phyloP scores from a whole-genome alignment of 30 jellyfish, hydroid and myxozoan species.

The Aurelia sp. region DNA sequence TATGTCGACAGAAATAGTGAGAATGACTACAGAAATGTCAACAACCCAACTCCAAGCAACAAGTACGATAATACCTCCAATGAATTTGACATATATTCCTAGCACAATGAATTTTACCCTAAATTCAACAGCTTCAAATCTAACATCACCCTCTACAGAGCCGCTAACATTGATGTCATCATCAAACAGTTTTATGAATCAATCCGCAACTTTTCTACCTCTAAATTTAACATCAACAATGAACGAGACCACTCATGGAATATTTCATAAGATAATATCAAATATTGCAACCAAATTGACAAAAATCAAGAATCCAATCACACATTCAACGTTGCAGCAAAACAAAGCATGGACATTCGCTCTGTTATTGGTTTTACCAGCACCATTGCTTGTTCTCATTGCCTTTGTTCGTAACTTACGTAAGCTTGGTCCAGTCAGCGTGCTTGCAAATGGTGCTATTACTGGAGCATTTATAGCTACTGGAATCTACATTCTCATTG shows the following conservation, averaged over 20 bases:
- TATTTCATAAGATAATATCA: constrained; percentile 1
- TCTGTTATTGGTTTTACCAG: constrained; percentile 68
- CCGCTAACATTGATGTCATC: no score
- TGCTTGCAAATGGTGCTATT: constrained; percentile 88
- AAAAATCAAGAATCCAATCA: constrained; percentile 71
- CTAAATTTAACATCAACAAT: not conserved
- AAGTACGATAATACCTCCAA: not conserved
- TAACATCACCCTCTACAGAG: not conserved
- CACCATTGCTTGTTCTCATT: constrained; percentile 70
- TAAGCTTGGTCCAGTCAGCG: constrained; percentile 95
- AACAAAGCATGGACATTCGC: constrained; percentile 85
- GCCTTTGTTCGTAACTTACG: constrained; percentile 79
- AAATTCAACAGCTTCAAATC: not conserved
- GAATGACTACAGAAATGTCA: not conserved
- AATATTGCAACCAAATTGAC: constrained; percentile 12
- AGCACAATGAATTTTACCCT: not conserved
- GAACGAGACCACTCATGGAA: not conserved
- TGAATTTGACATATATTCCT: not conserved
- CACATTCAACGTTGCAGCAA: constrained; percentile 60
- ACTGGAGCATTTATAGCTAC: constrained; percentile 88
- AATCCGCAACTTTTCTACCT: not conserved
- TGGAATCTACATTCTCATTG: constrained; percentile 77
- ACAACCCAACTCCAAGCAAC: not conserved
- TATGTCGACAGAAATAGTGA: no score
- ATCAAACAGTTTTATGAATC: not conserved